Evolutionary conservation across 2,113 vertebrate species (phyloP).

Genomic region (Pionites leucogaster): DNA sequence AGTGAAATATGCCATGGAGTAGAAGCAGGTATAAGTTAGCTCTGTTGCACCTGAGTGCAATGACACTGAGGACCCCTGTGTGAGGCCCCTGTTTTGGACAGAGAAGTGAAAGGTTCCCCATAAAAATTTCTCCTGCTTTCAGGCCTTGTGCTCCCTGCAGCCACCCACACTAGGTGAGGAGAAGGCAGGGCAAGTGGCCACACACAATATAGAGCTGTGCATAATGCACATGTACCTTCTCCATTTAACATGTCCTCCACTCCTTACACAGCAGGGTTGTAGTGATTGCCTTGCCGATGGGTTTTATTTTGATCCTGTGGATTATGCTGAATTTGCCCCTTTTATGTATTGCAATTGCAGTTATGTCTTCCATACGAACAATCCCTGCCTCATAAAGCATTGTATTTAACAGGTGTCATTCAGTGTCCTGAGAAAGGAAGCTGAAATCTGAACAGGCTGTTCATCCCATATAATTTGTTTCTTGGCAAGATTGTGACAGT

Average conservation of each 20-base stretch:
- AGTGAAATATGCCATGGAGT: neutral
- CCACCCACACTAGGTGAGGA: neutral
- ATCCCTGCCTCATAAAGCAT: neutral
- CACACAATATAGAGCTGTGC: rapidly evolving
- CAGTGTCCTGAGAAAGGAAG: neutral
- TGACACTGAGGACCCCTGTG: rapidly evolving
- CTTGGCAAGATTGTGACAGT: neutral
- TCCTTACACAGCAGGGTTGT: neutral
- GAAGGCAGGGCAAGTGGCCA: neutral
- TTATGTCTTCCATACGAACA: neutral
- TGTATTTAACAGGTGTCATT: neutral
- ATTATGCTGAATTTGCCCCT: neutral
- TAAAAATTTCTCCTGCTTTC: neutral
- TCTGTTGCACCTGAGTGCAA: neutral
- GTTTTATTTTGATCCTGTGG: neutral
- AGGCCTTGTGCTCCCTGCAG: neutral
- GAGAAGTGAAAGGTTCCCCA: neutral
- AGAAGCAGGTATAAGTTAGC: neutral
- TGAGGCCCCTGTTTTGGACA: neutral
- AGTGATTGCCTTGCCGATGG: neutral
- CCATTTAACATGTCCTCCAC: rapidly evolving
- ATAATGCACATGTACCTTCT: neutral
- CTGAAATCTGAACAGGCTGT: neutral
- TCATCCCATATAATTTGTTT: neutral
- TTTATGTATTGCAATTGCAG: neutral